Evolutionary conservation across 2,888 invertebrate genomes (phyloP).

Genomic region (Volucella inanis): DNA sequence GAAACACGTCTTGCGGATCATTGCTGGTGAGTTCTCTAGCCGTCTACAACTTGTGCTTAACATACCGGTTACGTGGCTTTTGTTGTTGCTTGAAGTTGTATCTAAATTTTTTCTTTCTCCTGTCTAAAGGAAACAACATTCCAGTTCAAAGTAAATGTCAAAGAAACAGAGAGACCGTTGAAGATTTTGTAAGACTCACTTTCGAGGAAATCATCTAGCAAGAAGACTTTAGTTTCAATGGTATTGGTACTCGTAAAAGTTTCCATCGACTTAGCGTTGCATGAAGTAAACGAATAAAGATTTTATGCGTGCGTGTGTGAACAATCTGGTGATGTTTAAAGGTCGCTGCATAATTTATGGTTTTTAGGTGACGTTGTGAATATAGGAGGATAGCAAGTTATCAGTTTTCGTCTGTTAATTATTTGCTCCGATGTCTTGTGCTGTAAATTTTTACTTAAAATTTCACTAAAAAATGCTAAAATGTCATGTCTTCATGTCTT

Average conservation of each 20-base stretch:
- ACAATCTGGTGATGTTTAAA: not conserved
- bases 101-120: not conserved
- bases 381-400: too few species aligned
- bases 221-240: too few species aligned
- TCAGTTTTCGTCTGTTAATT: too few species aligned
- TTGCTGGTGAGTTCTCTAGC: not conserved
- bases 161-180: constrained; percentile 11
- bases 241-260: too few species aligned
- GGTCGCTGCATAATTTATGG: not conserved
- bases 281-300: too few species aligned
- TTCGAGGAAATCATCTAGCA: constrained; percentile 18
- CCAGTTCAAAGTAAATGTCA: constrained; percentile 26
- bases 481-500: too few species aligned
- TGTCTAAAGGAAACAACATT: constrained; percentile 27
- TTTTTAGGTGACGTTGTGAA: too few species aligned
- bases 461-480: too few species aligned
- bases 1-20: not conserved
- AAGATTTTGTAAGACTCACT: constrained; percentile 30
- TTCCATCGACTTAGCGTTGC: too few species aligned
- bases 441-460: too few species aligned
- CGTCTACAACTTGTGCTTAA: not conserved
- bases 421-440: too few species aligned
- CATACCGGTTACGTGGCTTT: constrained; percentile 4
- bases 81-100: not conserved
- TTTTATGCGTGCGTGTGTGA: too few species aligned